phyloP scores from a whole-genome alignment of 2,888 invertebrate species.

The Microdon myrmicae region DNA sequence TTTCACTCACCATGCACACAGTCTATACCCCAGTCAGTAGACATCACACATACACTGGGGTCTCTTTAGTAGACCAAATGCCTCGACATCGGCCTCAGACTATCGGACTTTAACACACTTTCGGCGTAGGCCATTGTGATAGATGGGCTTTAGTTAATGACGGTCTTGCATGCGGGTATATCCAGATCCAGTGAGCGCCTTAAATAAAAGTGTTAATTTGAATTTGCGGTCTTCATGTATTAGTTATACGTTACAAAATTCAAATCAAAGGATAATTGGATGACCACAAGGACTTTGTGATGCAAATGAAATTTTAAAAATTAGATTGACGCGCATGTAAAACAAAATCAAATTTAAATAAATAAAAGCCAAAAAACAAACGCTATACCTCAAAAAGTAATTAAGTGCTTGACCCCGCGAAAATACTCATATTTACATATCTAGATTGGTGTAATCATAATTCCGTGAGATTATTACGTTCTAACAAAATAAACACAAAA shows the following conservation, averaged over 20 bases:
- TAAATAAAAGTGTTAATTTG: slow-evolving; percentile 4
- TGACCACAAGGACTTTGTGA: slow-evolving; percentile 30
- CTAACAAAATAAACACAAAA: slow-evolving; percentile 4
- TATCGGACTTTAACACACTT: slow-evolving; percentile 27
- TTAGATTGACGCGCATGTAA: neutral
- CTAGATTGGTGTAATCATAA: slow-evolving; percentile 34
- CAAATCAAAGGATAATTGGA: slow-evolving; percentile 38
- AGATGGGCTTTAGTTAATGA: slow-evolving; percentile 46
- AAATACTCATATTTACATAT: slow-evolving; percentile 41
- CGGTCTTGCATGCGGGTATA: slow-evolving; percentile 30
- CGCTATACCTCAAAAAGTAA: slow-evolving; percentile 17
- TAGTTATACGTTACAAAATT: slow-evolving; percentile 10
- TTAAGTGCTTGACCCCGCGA: too few species aligned
- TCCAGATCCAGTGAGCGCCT: slow-evolving; percentile 10
- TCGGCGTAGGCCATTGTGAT: slow-evolving; percentile 43
- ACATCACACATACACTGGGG: neutral
- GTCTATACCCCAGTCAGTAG: neutral
- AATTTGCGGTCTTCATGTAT: slow-evolving; percentile 9
- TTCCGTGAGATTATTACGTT: slow-evolving; percentile 3
- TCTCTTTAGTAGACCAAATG: slow-evolving; percentile 19
- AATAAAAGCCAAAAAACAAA: slow-evolving; percentile 33
- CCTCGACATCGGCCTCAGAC: slow-evolving; percentile 6
- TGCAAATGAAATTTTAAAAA: slow-evolving; percentile 40
- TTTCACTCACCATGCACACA: slow-evolving; percentile 29
- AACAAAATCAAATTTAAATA: neutral